Evolutionary conservation across 53 echinoderm and acorn worm species (phyloP), one percentile per base, ranked within the genome.

Genomic region (Arbacia lixula): DNA sequence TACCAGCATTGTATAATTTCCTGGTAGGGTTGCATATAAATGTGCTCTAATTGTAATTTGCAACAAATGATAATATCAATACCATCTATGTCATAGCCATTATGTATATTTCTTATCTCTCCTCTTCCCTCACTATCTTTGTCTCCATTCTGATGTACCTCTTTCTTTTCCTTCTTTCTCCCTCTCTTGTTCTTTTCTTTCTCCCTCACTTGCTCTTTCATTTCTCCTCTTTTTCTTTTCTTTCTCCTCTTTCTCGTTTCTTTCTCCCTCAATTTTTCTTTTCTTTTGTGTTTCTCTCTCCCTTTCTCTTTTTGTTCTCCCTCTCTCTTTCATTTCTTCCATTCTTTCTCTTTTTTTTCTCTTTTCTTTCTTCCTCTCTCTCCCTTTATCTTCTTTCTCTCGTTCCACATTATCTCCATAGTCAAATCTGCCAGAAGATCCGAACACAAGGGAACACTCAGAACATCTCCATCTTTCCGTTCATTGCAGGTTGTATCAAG

Each of bases 361-460:
- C 8, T 67, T 38, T 5, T 67, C 22, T 41, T 69, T 29, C 43
- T 6, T 2, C n/a, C n/a, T n/a, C n/a, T n/a, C n/a, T n/a, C n/a
- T n/a, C n/a, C n/a, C n/a, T n/a, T n/a, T n/a, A n/a, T n/a, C n/a
- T 69, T 69, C 43, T 27, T 1, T 57, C 26, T 46, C 49, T 14
- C 14, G 8, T 14, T 25, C 36, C 38, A 74, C 16, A 6, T 69
- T 69, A 30, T 52, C 54, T 19, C 24, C 40, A 29, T 71, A 95
- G 95, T 31, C 89, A 85, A 87, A 92, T 90, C 24, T 95, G 95
- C 76, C 72, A 74, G 81, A 89, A 92, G 83, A 92, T 95, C 38
- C 68, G 87, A 33, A 33, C 65, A 22, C 95, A 95, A 68, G 95
- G 95, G 6, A 95, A 92, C 64, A 95, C 95, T 24, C 87, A 92